Evolutionary conservation across 2,888 invertebrate genomes (phyloP).

Genomic region (Tyria jacobaeae): DNA sequence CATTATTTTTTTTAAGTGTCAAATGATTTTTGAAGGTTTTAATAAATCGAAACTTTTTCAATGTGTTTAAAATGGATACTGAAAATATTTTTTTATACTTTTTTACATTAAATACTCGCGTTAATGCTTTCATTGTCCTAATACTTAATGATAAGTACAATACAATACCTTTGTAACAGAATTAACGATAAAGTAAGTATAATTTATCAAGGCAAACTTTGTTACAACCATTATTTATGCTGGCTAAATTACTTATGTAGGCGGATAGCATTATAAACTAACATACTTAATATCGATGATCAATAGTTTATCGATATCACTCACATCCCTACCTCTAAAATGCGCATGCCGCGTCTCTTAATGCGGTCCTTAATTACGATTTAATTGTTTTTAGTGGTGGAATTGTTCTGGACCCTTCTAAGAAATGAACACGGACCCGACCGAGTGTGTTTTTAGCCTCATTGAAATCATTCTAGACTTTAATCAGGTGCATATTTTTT

Average conservation of each 20-base stretch:
- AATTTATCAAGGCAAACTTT: constrained; percentile 5
- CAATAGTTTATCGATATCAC: constrained; percentile 25
- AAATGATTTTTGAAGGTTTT: constrained; percentile 51
- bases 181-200: not conserved
- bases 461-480: constrained; percentile 56
- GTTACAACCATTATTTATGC: not conserved
- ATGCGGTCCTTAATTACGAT: constrained; percentile 83
- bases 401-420: constrained; percentile 72
- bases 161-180: constrained; percentile 17
- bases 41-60: constrained; percentile 43
- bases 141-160: constrained; percentile 31
- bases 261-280: not conserved
- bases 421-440: constrained; percentile 58
- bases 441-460: constrained; percentile 54
- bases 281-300: constrained; percentile 35
- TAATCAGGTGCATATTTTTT: constrained; percentile 34
- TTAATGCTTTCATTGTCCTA: constrained; percentile 23
- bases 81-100: constrained; percentile 37
- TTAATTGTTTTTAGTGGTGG: constrained; percentile 82
- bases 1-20: constrained; percentile 62
- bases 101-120: constrained; percentile 19
- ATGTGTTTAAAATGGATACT: constrained; percentile 31
- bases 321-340: constrained; percentile 68
- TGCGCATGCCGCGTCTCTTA: constrained; percentile 77
- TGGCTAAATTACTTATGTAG: not conserved